Percentiles rank a stretch among this genome's conserved stretches.
phyloP scores from a whole-genome alignment of 2,797 vertebrate genomes.

The Lepus oiostolus region DNA sequence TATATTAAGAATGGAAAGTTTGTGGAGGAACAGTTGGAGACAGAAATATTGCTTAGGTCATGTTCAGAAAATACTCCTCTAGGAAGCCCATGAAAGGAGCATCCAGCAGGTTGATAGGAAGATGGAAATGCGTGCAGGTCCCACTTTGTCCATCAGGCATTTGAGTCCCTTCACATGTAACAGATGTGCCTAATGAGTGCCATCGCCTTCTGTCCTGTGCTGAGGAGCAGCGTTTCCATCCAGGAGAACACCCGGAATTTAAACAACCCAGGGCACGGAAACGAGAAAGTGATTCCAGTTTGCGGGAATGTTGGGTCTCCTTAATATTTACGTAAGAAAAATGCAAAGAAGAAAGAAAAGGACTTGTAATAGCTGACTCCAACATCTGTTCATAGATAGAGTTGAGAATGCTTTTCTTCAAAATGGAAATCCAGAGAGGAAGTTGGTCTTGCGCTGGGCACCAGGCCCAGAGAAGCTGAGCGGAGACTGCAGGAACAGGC shows the following conservation, averaged over 20 bases:
- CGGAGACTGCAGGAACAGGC: background rate
- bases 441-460: background rate
- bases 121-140: background rate
- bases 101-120: background rate
- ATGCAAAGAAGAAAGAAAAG: background rate
- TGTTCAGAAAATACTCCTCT: background rate
- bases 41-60: background rate
- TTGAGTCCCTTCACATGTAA: background rate
- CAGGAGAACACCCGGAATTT: background rate
- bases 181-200: background rate
- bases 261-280: too few relatives aligned
- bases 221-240: too few relatives aligned
- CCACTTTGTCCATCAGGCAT: background rate
- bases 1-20: background rate
- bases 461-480: background rate
- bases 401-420: background rate
- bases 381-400: background rate
- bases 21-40: background rate
- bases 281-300: background rate
- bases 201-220: background rate
- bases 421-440: too few relatives aligned
- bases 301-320: background rate
- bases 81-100: background rate
- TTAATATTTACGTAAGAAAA: background rate
- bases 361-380: background rate